Conservation (phyloP, 2,113 vertebrate species). For the Tursiops truncatus region DNA sequence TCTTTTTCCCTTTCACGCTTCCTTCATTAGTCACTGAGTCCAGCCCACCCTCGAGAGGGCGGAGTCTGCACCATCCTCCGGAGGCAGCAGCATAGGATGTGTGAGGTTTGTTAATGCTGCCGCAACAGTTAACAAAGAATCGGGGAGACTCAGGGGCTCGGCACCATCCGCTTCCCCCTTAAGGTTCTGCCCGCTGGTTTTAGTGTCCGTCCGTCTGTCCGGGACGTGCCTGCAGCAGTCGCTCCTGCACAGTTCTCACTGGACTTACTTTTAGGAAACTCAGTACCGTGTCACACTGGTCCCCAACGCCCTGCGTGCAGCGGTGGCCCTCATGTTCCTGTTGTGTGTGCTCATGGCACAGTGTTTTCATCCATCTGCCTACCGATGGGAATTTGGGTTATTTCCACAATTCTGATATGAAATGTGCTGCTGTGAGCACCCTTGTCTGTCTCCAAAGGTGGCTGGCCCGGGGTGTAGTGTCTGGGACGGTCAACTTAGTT, state of each 20-base stretch:
- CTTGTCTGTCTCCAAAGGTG: neutral
- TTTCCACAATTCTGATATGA: neutral
- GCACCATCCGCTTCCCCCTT: fast-evolving
- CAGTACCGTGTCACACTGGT: fast-evolving
- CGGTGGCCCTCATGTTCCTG: fast-evolving
- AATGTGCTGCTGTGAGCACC: fast-evolving
- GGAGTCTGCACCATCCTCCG: neutral
- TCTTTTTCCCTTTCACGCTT: neutral
- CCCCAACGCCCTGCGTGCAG: fast-evolving
- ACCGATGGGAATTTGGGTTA: neutral
- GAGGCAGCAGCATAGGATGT: neutral
- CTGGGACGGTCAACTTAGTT: neutral
- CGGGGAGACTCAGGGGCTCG: fast-evolving
- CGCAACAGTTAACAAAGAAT: fast-evolving
- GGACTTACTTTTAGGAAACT: neutral
- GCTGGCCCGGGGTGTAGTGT: fast-evolving
- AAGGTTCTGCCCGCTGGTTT: neutral
- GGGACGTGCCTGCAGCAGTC: fast-evolving
- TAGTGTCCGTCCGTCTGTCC: neutral
- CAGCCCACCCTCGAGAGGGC: neutral
- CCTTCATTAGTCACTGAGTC: fast-evolving
- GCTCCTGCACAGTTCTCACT: fast-evolving
- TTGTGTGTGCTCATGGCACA: fast-evolving
- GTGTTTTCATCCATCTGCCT: fast-evolving
- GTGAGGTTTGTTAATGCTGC: fast-evolving